Evolutionary conservation across 2,797 vertebrate genomes (phyloP), one percentile per base, ranked within the genome.

Genomic region (Onychomys leucogaster): DNA sequence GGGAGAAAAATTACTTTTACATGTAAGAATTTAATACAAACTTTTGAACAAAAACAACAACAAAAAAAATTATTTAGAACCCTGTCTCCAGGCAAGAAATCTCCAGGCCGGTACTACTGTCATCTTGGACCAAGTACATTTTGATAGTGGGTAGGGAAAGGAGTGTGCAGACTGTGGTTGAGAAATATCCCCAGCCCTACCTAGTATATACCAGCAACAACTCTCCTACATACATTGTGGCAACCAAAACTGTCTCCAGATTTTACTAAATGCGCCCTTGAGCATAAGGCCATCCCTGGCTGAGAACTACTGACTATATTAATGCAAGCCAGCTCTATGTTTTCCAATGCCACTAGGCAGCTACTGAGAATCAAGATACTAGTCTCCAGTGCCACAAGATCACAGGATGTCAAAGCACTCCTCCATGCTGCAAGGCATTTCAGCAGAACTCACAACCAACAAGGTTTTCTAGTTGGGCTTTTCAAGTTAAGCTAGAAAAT

Each of bases 381-480:
- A 46, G 91, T 71, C 37, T 75, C 3, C 0, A 2, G 43, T 2
- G 46, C 49, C 25, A 0, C 52, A 29, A 73, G 77, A 94, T 65
- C 89, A 49, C 4, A 23, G 52, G 81, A 63, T 46, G 69, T 71
- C 89, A 84, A 92, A 85, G 37, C 61, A 43, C 55, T 86, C 10
- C 43, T 86, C 46, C 78, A 32, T 65, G 89, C 89, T 77, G 71
- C 37, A 94, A 91, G 93, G 65, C 29, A 21, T 87, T 92, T 91
- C 85, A 63, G 61, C 55, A 23, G 76, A 65, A 9, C 78, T 82
- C 63, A 61, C 21, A 61, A 80, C 91, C 87, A 52, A 83, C 93
- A 91, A 49, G 69, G 78, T 94, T 89, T 95, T 92, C 89, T 41
- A 81, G 67, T 52, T 43, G 91, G 83, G 49, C 59, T 83, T 43